phyloP scores from a whole-genome alignment of 2,113 vertebrate species.

The Terrapene triunguis region DNA sequence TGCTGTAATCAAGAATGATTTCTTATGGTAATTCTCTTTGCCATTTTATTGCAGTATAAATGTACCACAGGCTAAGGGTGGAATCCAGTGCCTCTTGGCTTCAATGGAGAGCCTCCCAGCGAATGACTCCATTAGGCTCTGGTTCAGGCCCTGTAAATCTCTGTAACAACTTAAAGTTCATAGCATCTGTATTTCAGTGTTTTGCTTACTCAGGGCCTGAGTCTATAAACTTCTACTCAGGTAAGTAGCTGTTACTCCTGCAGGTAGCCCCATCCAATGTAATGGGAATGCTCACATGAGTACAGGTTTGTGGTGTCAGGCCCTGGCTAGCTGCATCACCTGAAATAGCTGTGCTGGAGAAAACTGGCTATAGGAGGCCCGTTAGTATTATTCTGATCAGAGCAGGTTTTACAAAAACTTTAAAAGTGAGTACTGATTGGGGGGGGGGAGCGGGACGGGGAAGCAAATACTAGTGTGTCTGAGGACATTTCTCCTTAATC shows the following conservation, averaged over 20 bases:
- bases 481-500: neutral
- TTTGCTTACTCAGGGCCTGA: neutral
- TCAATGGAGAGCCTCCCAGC: neutral
- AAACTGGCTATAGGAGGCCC: neutral
- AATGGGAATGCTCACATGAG: rapidly evolving
- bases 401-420: conserved; percentile 39
- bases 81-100: neutral
- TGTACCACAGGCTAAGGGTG: neutral
- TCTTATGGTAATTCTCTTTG: neutral
- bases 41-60: neutral
- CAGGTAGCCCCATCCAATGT: neutral
- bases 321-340: neutral
- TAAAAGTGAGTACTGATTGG: neutral
- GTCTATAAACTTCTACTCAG: neutral
- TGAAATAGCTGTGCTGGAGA: neutral
- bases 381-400: neutral
- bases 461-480: neutral
- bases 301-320: neutral
- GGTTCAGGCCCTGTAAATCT: neutral
- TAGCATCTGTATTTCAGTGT: too few relatives aligned
- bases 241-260: neutral
- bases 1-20: neutral
- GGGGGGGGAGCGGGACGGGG: neutral
- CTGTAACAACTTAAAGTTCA: neutral
- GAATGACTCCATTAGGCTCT: neutral